Evolutionary conservation across 2,113 vertebrate genomes (phyloP), one percentile per base, ranked within the genome.

Genomic region (Syrmaticus mikado): DNA sequence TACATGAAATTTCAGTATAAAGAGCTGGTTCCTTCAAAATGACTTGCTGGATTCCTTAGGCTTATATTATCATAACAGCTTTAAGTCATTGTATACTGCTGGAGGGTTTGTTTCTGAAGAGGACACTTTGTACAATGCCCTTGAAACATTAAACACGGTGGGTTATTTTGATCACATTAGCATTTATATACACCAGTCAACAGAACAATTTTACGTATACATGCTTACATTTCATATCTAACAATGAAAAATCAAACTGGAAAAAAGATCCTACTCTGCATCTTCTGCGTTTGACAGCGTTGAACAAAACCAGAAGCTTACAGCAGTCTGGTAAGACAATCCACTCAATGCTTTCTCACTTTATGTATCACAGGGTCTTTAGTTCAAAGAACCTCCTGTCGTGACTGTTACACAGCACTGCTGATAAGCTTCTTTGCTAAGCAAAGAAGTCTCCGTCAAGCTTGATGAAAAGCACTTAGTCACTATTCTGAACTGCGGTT

Each of bases 11-110:
- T 85, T 73, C 11, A 48, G 12, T 81, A 89, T 61, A 89, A 93
- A 81, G 80, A 92, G 43, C 24, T 73, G n/a, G 13, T 84, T 95
- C 92, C 65, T 79, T 91, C 34, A 93, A 77, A 79, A 85, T 78
- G 85, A 89, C 62, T 77, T 87, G 20, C 77, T 57, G 36, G 19
- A 72, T 91, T 88, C 70, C 87, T 87, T 76, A 94, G 38, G 36
- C 32, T 82, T 61, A 14, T 61, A 53, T 87, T 91, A 81, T 30
- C n/a, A 32, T n/a, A 74, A 79, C 50, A 82, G 43, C 12, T 64
- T 71, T 50, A 90, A 92, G 58, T 73, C 82, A 89, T 27, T 21
- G 21, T 41, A 66, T 64, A 30, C 55, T 68, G n/a, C 73, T 70
- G 10, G 4, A 85, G 32, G 71, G 43, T 15, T 66, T 40, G 65